phyloP scores from a whole-genome alignment of 2,797 vertebrate genomes.

The Myiotriccus ornatus region DNA sequence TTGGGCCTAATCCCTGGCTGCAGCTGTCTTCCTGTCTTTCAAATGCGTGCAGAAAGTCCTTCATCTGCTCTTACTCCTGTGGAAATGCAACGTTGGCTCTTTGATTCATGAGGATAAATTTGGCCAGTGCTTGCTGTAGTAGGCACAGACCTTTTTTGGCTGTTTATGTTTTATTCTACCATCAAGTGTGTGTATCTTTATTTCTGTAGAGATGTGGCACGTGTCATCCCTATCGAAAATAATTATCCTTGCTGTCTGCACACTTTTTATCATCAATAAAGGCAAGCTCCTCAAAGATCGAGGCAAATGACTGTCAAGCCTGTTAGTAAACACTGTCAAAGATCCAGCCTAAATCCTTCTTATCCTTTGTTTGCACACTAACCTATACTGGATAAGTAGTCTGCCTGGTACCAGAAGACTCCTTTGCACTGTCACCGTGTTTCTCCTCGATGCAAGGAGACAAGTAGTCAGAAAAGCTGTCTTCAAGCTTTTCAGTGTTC shows the following conservation, averaged over 20 bases:
- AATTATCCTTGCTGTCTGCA: neutral
- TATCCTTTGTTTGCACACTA: constrained; percentile 17
- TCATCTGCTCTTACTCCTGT: neutral
- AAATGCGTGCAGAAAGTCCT: neutral
- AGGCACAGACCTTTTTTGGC: neutral
- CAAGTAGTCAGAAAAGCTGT: constrained; percentile 2
- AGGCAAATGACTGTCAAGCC: constrained; percentile 25
- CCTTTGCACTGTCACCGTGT: neutral
- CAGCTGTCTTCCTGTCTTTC: neutral
- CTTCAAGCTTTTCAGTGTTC: neutral
- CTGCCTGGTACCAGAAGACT: neutral
- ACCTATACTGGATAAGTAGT: neutral
- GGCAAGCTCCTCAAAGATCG: neutral
- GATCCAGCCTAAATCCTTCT: constrained; percentile 10
- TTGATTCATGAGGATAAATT: neutral
- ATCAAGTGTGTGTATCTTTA: neutral
- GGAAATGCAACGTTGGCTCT: neutral
- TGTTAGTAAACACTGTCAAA: constrained; percentile 46
- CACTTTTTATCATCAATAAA: neutral
- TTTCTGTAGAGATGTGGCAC: neutral
- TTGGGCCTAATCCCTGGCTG: neutral
- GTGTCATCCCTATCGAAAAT: neutral
- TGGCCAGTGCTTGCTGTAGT: neutral
- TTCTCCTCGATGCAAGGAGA: neutral
- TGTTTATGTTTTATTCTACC: neutral